Conservation (phyloP, 2,888 invertebrate genomes). For the Scaptomyza tumidula region DNA sequence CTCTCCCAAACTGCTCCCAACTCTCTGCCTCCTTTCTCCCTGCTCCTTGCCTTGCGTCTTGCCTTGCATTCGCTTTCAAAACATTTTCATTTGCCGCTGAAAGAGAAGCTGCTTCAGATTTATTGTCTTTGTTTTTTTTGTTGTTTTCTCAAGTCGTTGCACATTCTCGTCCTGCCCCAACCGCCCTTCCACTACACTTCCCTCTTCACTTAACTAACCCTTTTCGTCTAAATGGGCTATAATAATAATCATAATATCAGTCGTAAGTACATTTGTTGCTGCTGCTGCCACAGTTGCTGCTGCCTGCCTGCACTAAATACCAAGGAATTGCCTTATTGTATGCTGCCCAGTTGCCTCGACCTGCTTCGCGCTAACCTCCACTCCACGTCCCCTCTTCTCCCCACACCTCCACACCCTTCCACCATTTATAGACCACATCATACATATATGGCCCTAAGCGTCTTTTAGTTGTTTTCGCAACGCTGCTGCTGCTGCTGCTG, state of each 20-base stretch:
- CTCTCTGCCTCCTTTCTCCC: not conserved
- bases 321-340: slow-evolving; percentile 73
- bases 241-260: slow-evolving; percentile 78
- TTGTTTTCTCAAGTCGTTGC: slow-evolving; percentile 1
- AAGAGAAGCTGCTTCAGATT: slow-evolving; percentile 77
- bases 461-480: slow-evolving; percentile 41
- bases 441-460: slow-evolving; percentile 48
- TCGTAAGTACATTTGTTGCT: slow-evolving; percentile 75
- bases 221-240: slow-evolving; percentile 31
- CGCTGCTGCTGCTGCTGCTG: slow-evolving; percentile 16
- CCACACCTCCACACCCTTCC: not conserved
- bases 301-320: slow-evolving; percentile 68
- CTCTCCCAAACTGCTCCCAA: slow-evolving; percentile 12
- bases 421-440: slow-evolving; percentile 1
- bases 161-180: slow-evolving; percentile 18
- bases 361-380: slow-evolving; percentile 1
- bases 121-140: slow-evolving; percentile 72
- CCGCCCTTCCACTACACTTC: not conserved
- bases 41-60: slow-evolving; percentile 8
- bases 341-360: slow-evolving; percentile 34
- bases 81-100: slow-evolving; percentile 79
- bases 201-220: not conserved
- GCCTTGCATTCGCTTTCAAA: slow-evolving; percentile 68
- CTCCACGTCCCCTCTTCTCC: not conserved
- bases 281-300: slow-evolving; percentile 33